A percentile compares a stretch with the other conserved stretches of the same genome.
These are phyloP conservation scores for Artemisiospiza belli DNA, from an alignment of 2,113 vertebrate species.

Conservation along the genomic window DNA sequence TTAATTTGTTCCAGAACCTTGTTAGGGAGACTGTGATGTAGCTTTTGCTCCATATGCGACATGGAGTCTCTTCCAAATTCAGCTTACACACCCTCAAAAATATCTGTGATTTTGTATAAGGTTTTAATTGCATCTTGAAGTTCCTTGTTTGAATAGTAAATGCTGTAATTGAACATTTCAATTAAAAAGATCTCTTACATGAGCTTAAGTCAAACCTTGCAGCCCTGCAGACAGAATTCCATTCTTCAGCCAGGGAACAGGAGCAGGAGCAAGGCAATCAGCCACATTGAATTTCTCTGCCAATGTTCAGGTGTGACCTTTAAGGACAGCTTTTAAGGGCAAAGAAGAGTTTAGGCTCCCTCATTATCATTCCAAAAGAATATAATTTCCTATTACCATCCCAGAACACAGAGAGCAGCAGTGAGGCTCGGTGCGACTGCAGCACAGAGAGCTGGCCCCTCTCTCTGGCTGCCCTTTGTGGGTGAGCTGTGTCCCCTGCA, in stretches of 20 bases:
- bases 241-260: neutral
- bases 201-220: neutral
- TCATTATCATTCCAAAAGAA: neutral
- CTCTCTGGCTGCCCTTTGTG: neutral
- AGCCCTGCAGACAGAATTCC: neutral
- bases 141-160: neutral
- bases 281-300: neutral
- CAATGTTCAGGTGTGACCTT: neutral
- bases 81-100: neutral
- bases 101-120: neutral
- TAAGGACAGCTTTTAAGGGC: neutral
- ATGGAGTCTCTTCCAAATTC: neutral
- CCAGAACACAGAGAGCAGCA: neutral
- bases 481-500: neutral
- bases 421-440: rapidly evolving
- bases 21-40: neutral
- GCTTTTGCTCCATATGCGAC: neutral
- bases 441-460: neutral
- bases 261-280: neutral
- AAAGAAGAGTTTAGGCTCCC: neutral
- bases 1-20: neutral
- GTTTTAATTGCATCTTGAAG: neutral
- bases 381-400: neutral
- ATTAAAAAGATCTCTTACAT: neutral
- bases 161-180: neutral